Evolutionary conservation across 2,888 invertebrate species (phyloP).

Genomic region (Thelaira solivaga): DNA sequence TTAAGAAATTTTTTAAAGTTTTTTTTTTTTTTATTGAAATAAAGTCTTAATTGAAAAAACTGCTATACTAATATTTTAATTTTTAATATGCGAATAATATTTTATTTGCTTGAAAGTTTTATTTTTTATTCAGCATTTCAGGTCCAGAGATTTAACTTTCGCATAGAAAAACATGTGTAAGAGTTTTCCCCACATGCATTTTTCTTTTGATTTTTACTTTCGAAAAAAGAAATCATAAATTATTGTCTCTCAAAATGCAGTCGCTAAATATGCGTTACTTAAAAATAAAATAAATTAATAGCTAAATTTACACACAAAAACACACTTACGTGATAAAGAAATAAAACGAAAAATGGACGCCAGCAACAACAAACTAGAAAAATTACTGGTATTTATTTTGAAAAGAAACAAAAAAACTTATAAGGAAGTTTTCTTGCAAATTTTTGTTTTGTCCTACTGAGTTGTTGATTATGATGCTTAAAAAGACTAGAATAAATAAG

Average conservation of each 20-base stretch:
- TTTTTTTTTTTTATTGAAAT: too few relatives aligned
- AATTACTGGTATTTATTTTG: constrained; percentile 54
- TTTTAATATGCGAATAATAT: too few relatives aligned
- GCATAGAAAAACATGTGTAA: neutral
- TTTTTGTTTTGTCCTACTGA: constrained; percentile 31
- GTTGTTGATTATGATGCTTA: constrained; percentile 28
- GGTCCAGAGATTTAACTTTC: too few relatives aligned
- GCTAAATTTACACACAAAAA: constrained; percentile 66
- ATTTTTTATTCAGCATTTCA: too few relatives aligned
- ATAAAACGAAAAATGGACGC: constrained; percentile 17
- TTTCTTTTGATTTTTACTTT: neutral
- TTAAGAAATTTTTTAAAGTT: too few relatives aligned
- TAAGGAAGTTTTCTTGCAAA: neutral
- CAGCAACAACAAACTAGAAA: constrained; percentile 26
- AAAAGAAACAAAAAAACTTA: constrained; percentile 9
- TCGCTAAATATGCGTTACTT: constrained; percentile 44
- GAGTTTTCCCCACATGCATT: neutral
- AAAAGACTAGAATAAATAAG: neutral
- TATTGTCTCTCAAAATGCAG: constrained; percentile 48
- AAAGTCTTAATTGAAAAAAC: too few relatives aligned
- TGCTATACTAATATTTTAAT: too few relatives aligned
- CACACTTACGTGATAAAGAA: constrained; percentile 57
- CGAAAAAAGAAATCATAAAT: constrained; percentile 34
- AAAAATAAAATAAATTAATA: constrained; percentile 47
- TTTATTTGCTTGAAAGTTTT: too few relatives aligned